Evolutionary conservation across 2,113 vertebrate genomes (phyloP), one percentile per base, ranked within the genome.

Genomic region (Scophthalmus maximus): DNA sequence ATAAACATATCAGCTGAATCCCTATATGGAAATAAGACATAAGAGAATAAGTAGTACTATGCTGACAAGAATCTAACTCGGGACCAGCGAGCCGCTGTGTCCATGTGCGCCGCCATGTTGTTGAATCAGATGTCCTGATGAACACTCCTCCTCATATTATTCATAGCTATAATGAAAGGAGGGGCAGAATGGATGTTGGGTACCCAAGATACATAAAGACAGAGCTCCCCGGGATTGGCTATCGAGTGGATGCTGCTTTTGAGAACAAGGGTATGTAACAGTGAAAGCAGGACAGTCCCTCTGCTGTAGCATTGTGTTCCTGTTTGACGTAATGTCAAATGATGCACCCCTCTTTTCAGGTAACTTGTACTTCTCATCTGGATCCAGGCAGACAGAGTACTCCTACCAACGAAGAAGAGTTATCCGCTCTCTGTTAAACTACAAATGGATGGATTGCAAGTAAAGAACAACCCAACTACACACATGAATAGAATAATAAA

Each of bases 391-490:
- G 74, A 86, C 29, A 5, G 88, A 93, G 77, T 94, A 94, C 62
- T 2, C 75, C 38, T 90, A 88, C 57, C 8, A 1, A 1, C 72
- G 58, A 17, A 86, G 68, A 79, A 68, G 27, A 65, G 70, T 61
- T 0, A 15, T 73, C 0, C 86, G 84, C 8, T 82, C 66, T 6
- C 64, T 91, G 38, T 38, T 79, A 0, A 93, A 91, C 76, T 47
- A 91, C 15, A 46, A 49, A 3, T 94, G 93, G 93, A 86, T 93
- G 76, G 59, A 91, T 53, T 94, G 92, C 50, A 51, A 90, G n/a
- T 92, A 66, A 89, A 68, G 5, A 49, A 32, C n/a, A n/a, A n/a
- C n/a, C n/a, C n/a, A n/a, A n/a, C n/a, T n/a, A n/a, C n/a, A n/a
- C n/a, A n/a, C n/a, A n/a, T n/a, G n/a, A n/a, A n/a, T n/a, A n/a